Percentiles rank a stretch among this genome's conserved stretches.
Conservation (phyloP, 2,888 invertebrate species). For the Drosophila picticornis region DNA sequence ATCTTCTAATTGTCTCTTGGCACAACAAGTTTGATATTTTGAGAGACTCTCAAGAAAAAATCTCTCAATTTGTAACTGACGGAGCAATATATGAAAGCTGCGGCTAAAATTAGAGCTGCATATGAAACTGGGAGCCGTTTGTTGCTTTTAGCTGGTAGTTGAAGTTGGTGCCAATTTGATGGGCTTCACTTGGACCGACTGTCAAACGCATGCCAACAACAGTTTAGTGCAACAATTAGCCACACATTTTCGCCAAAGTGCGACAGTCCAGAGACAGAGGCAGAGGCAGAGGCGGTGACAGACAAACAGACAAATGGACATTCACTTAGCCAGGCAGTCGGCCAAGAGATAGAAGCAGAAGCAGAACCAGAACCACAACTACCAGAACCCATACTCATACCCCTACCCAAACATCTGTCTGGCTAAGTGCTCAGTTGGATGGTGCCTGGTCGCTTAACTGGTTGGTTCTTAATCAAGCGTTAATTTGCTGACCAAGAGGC, state of each 20-base stretch:
- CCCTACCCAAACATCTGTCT: constrained; percentile 10
- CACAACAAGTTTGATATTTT: neutral
- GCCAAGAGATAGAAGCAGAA: constrained; percentile 19
- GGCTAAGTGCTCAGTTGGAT: constrained; percentile 51
- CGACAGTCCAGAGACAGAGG: constrained; percentile 42
- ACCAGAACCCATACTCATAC: constrained; percentile 1
- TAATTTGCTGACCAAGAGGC: constrained; percentile 66
- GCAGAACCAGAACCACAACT: constrained; percentile 38
- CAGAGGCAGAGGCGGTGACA: constrained; percentile 1
- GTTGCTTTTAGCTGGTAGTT: constrained; percentile 1
- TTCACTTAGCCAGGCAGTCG: constrained; percentile 17
- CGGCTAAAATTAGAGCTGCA: neutral
- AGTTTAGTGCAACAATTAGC: constrained; percentile 80
- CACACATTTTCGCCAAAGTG: constrained; percentile 77
- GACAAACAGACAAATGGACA: constrained; percentile 17
- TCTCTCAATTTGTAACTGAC: neutral
- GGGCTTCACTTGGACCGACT: constrained; percentile 67
- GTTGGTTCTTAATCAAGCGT: constrained; percentile 70
- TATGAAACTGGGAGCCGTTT: neutral
- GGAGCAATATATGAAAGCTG: neutral
- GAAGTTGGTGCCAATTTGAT: constrained; percentile 61
- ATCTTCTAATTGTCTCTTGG: neutral
- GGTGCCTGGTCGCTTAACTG: constrained; percentile 32
- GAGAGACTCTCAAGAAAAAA: neutral
- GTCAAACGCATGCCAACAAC: constrained; percentile 81